Evolutionary conservation across 2,113 vertebrate genomes (phyloP).

Genomic region (Hoplias malabaricus): DNA sequence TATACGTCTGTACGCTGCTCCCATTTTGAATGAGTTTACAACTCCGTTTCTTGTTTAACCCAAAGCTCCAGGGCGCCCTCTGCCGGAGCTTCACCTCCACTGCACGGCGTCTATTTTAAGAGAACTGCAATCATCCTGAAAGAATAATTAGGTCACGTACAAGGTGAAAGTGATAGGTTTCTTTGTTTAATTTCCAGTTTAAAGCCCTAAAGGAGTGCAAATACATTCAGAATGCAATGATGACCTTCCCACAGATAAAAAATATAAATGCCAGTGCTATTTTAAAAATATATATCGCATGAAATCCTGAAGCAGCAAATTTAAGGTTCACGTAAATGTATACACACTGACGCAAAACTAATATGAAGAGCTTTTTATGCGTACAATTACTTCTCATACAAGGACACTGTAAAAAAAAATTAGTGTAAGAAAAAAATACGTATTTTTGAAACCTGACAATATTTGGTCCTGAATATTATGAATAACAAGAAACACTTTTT

Average conservation of each 20-base stretch:
- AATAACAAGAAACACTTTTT: constrained; percentile 55
- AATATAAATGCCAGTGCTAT: constrained; percentile 50
- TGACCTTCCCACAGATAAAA: constrained; percentile 42
- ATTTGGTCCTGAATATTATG: constrained; percentile 66
- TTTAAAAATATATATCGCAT: constrained; percentile 50
- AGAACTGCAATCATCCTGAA: constrained; percentile 6
- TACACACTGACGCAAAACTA: constrained; percentile 25
- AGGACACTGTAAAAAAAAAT: constrained; percentile 61
- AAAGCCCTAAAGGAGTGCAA: constrained; percentile 52
- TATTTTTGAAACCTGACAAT: constrained; percentile 47
- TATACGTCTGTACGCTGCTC: not conserved
- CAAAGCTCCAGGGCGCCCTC: too few relatives aligned
- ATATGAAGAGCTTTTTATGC: constrained; percentile 65
- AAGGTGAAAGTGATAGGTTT: constrained; percentile 36
- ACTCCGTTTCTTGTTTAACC: too few relatives aligned
- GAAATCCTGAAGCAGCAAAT: constrained; percentile 51
- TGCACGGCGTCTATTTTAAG: constrained; percentile 13
- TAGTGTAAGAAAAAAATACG: constrained; percentile 15
- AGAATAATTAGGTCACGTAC: constrained; percentile 32
- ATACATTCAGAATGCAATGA: constrained; percentile 47
- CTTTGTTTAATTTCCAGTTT: constrained; percentile 44
- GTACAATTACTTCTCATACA: constrained; percentile 65
- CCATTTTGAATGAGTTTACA: not conserved
- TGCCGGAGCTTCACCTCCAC: constrained; percentile 14
- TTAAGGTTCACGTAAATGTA: too few relatives aligned